phyloP scores from a whole-genome alignment of 2,113 vertebrate species.

The Xiphophorus maculatus region DNA sequence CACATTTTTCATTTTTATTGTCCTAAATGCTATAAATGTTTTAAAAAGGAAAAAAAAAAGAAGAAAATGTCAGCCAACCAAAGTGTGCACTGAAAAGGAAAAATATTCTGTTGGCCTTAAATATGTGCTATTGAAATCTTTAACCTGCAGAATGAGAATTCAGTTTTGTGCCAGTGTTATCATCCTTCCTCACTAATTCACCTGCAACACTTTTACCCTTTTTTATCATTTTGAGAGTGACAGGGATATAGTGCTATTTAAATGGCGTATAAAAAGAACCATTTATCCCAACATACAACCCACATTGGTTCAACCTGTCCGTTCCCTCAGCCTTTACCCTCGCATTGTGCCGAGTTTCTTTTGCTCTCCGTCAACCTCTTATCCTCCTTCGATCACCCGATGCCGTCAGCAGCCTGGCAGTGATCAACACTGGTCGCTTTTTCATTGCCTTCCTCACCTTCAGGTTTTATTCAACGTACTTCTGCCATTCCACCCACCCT shows the following conservation, averaged over 20 bases:
- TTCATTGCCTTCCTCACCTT: constrained; percentile 26
- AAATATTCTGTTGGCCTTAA: background rate
- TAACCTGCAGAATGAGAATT: background rate
- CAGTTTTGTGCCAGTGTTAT: background rate
- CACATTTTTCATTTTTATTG: background rate
- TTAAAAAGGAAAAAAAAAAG: background rate
- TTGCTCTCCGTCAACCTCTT: constrained; percentile 52
- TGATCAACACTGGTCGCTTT: constrained; percentile 41
- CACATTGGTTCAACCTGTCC: constrained; percentile 23
- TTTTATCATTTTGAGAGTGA: constrained; percentile 31
- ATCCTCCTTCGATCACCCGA: constrained; percentile 41
- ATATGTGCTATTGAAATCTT: constrained; percentile 6
- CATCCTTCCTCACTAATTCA: background rate
- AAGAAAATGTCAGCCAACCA: background rate
- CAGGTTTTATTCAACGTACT: constrained; percentile 6
- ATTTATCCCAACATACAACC: constrained; percentile 54
- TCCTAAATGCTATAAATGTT: background rate
- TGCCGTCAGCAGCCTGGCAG: constrained; percentile 19
- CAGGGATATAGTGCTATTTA: constrained; percentile 42
- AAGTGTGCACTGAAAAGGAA: background rate
- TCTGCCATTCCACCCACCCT: constrained; percentile 25
- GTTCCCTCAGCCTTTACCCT: constrained; percentile 31
- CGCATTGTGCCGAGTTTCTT: constrained; percentile 38
- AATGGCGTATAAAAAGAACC: constrained; percentile 50
- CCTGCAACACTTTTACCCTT: constrained; percentile 19